These are phyloP conservation scores for Amphipyra tragopoginis DNA, from an alignment of 2,888 invertebrate genomes.

Conservation along the genomic window DNA sequence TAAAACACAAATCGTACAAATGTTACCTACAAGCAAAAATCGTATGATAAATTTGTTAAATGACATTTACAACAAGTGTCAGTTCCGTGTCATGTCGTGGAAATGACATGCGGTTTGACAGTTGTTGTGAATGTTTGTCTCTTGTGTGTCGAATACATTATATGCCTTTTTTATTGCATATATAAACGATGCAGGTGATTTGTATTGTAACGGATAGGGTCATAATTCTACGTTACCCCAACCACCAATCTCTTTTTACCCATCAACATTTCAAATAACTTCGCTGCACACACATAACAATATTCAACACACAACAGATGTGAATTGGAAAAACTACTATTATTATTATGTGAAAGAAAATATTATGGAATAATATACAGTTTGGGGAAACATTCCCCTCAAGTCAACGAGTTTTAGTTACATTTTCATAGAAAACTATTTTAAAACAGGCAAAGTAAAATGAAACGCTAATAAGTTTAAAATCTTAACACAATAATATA, in stretches of 20 bases:
- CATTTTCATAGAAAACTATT: conserved; percentile 52
- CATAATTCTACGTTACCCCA: neutral
- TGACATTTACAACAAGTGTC: conserved; percentile 48
- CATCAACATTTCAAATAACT: conserved; percentile 34
- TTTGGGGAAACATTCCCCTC: conserved; percentile 34
- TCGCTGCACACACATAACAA: conserved; percentile 33
- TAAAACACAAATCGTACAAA: conserved; percentile 65
- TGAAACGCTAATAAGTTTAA: conserved; percentile 50
- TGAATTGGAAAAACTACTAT: conserved; percentile 65
- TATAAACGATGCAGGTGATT: conserved; percentile 9
- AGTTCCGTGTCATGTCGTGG: conserved; percentile 20
- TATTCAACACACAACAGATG: conserved; percentile 50
- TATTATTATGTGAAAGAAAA: conserved; percentile 66
- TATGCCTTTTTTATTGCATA: conserved; percentile 5
- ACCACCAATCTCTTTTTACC: conserved; percentile 6
- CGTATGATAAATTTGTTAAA: conserved; percentile 59
- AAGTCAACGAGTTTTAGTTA: conserved; percentile 42
- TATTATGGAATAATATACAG: conserved; percentile 67
- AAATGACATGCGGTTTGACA: conserved; percentile 28
- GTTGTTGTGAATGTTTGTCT: conserved; percentile 45
- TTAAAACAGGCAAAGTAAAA: conserved; percentile 40
- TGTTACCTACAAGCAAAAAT: conserved; percentile 69
- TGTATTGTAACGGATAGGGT: neutral
- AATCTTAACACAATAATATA: conserved; percentile 46
- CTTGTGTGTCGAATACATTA: conserved; percentile 50